Evolutionary conservation across 2,888 invertebrate species (phyloP), one percentile per base, ranked within the genome.

Genomic region (Malacosoma neustria): DNA sequence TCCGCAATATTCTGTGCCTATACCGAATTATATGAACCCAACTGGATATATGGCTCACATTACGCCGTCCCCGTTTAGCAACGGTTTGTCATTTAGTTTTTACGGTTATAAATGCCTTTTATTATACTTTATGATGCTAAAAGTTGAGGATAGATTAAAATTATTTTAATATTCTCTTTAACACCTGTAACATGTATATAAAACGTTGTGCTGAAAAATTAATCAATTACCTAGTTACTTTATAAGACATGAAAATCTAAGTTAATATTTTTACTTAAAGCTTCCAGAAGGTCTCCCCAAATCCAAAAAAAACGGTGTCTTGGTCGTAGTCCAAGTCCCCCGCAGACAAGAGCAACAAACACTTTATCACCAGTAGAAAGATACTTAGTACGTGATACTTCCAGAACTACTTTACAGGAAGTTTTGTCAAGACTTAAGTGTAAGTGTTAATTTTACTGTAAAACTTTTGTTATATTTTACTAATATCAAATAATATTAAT

Each of bases 251-350:
- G n/a, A n/a, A n/a, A n/a, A n/a, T n/a, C n/a, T n/a, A n/a, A n/a
- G n/a, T n/a, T 22, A 22, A 5, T 33, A 14, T 36, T 36, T 37
- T 30, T 37, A 65, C n/a, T n/a, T n/a, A n/a, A n/a, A n/a, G 70
- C 41, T 29, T 36, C 54, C n/a, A 59, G 54, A 55, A 38, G 45
- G 22, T 40, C 58, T 29, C 42, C 39, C 3, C 62, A 61, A 39
- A 45, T 61, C 3, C 56, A 54, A 39, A 48, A 59, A 29, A 69
- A 76, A 12, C 70, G 76, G 32, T 64, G 75, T 1, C 63, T 85
- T 11, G 84, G 84, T 7, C 73, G 84, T n/a, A 85, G 84, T 49
- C 84, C 84, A 0, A 82, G 80, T 47, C 79, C 81, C 14, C 57
- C 63, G 3, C 69, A 72, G 43, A 59, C 53, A 13, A 67, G 79